Conservation (phyloP, 2,113 vertebrate genomes). For the Tinamus guttatus region DNA sequence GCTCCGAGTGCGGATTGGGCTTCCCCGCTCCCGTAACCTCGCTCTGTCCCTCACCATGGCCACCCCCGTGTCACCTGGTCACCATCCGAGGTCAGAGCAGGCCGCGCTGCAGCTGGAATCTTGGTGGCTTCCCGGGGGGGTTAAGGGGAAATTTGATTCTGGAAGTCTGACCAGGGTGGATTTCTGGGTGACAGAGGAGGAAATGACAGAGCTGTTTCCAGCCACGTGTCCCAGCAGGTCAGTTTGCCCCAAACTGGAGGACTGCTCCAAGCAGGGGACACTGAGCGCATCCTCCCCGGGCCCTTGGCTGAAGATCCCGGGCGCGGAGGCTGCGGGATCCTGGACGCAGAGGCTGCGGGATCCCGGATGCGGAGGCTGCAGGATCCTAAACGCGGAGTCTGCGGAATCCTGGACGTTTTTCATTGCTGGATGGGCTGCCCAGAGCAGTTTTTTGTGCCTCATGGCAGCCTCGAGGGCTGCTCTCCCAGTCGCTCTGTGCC, state of each 20-base stretch:
- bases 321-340: background rate
- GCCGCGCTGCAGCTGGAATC: background rate
- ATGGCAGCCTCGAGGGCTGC: fast-evolving
- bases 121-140: background rate
- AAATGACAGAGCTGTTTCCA: background rate
- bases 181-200: background rate
- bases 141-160: conserved; percentile 10
- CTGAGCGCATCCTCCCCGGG: background rate
- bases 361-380: no score
- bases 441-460: background rate
- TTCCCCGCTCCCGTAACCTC: conserved; percentile 48
- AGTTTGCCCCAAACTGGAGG: background rate
- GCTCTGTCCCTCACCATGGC: background rate
- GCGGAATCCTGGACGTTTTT: no score
- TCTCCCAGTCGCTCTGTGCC: background rate
- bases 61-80: conserved; percentile 45
- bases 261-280: background rate
- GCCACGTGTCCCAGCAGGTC: background rate
- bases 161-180: background rate
- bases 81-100: background rate
- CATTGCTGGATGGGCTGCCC: background rate
- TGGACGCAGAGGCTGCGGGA: no score
- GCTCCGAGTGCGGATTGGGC: background rate
- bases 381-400: no score
- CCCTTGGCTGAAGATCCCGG: fast-evolving